Base-by-base conservation (phyloP, 2,888 invertebrate species). In the Zhuqinia jingwanae region DNA sequence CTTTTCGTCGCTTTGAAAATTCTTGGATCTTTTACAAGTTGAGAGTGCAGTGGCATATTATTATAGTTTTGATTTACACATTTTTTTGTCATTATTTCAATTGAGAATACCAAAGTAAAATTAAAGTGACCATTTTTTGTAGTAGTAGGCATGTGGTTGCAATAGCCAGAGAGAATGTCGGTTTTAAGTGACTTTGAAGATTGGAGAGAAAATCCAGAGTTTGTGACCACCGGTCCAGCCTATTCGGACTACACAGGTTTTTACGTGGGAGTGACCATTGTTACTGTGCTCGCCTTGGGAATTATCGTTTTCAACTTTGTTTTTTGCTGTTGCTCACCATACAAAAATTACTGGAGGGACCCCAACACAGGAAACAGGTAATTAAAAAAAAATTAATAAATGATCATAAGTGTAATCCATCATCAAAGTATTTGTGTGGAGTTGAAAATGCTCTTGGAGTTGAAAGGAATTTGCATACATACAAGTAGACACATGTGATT, bases 301-400 rank as follows among this genome's bases (percentile, higher is more conserved):
- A 93, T 97, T 87, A 94, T 97, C 88, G 93, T 96, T 88, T 92
- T 97, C 87, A 97, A 97, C 92, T 93, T 97, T 42, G 94, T 95
- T 47, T 94, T 96, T 92, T 96, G 96, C 92, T 97, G 95, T 92
- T 96, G 97, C 92, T 96, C 97, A 0, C 94, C 95, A 90, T 95
- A 97, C 92, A 95, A 95, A 1, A 93, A 94, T 53, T 97, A 97
- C 92, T 97, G 97, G 97, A 94, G 95, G 90, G 96, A 96, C 87
- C 91, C 91, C 2, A 91, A 91, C 47, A 91, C 92, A 1, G 91
- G 91, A 45, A 91, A 92, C 83, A 86, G 91, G 75, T 30, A 53
- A 36, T 36, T 36, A 36, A 36, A 36, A 36, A 36, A 8, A 36
- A 36, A 65, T 36, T 36, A 36, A 8, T n/a, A n/a, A n/a, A n/a